Conservation (phyloP, 2,113 vertebrate genomes). For the Bolborhynchus lineola region DNA sequence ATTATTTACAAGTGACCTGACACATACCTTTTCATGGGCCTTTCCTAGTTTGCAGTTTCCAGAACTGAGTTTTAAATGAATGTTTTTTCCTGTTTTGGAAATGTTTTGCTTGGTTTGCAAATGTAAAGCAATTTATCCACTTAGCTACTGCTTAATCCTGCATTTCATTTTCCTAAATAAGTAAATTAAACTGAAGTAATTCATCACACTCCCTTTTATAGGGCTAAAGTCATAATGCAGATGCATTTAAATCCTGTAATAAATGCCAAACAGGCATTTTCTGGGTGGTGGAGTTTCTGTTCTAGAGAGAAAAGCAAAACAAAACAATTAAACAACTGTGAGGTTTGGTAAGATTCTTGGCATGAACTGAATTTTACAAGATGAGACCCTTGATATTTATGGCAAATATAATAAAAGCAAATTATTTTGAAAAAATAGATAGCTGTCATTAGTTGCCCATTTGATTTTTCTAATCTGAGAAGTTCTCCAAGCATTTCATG, state of each 20-base stretch:
- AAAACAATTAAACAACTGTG: not conserved
- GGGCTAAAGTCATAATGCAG: not conserved
- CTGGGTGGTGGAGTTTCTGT: not conserved
- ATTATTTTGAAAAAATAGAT: not conserved
- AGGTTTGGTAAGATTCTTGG: not conserved
- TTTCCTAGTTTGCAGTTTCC: not conserved
- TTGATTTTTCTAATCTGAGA: not conserved
- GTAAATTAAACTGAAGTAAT: not conserved
- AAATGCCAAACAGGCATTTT: not conserved
- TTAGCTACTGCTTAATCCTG: not conserved
- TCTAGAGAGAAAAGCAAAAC: not conserved
- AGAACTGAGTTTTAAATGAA: not conserved
- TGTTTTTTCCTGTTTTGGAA: not conserved
- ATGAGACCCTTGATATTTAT: not conserved
- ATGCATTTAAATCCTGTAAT: not conserved
- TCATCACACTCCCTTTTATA: not conserved
- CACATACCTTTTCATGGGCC: accelerated
- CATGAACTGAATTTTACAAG: not conserved
- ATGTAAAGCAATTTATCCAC: not conserved
- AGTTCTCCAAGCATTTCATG: not conserved
- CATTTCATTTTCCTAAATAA: not conserved
- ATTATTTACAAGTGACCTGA: not conserved
- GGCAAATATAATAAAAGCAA: not conserved
- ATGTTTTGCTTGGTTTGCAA: not conserved
- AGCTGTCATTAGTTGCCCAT: not conserved